Evolutionary conservation across 1,140 invertebrate genomes (phyloP), one percentile per base, ranked within the genome.

Genomic region (Himalopsyche phryganea): DNA sequence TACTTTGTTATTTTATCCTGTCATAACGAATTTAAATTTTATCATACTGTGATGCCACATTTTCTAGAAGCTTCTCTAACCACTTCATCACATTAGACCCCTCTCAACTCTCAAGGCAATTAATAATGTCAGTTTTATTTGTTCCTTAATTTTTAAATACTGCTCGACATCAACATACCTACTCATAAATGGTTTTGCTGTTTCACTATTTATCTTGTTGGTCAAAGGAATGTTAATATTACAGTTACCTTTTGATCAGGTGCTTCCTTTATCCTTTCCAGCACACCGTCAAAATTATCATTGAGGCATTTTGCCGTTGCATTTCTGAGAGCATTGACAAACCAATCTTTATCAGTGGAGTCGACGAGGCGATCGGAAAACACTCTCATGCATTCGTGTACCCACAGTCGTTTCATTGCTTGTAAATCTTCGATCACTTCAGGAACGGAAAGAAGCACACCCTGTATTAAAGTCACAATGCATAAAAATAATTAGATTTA

Each of bases 361-460:
- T 96, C 92, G 1, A 94, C 85, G 17, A 98, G 77, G 58, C 95
- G 85, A 78, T 98, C 96, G 51, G 93, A 91, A 74, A 94, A 98
- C 1, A 98, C 94, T 19, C 96, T 82, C 53, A 95, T 76, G 48
- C 94, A 87, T 78, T 98, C 95, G 70, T 98, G 94, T 7, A 96
- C 86, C 95, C 95, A 98, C 0, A 97, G 77, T 51, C 91, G 80
- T 68, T 97, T 95, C 82, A 98, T 92, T 3, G 88, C 86, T 6
- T 84, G 79, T n/a, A 93, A 75, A 56, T 92, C 89, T 65, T 91
- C 87, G 67, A 92, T 94, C 7, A 91, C 91, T 78, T 96, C 92
- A 0, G 95, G 94, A 1, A 92, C 90, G 0, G 94, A 96, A 7
- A 98, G 72, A 10, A 97, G 74, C 0, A 98, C 89, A 32, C 96